Conservation (phyloP, 2,888 invertebrate genomes). For the Gisinianus flammeolus region DNA sequence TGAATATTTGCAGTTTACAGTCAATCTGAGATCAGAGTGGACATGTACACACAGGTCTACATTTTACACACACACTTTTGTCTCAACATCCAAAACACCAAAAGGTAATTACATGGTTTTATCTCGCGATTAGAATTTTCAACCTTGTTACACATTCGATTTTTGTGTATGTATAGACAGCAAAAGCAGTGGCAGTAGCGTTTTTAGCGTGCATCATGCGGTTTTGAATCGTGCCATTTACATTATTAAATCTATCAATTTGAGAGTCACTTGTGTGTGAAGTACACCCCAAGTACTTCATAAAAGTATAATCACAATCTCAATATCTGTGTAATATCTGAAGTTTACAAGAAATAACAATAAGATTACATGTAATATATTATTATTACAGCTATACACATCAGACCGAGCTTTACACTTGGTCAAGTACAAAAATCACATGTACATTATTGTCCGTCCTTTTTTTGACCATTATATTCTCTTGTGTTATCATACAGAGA, state of each 20-base stretch:
- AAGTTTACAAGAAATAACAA: no score
- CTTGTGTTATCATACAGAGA: neutral
- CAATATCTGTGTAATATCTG: no score
- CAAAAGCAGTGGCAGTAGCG: no score
- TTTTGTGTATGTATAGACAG: neutral
- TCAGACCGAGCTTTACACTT: neutral
- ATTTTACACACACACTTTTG: no score
- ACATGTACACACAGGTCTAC: no score
- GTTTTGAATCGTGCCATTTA: constrained; percentile 29
- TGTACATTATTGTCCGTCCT: neutral
- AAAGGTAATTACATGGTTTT: constrained; percentile 35
- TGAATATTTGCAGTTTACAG: no score
- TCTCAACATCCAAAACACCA: neutral
- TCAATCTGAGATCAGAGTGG: no score
- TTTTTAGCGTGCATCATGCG: constrained; percentile 26
- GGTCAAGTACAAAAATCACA: constrained; percentile 30
- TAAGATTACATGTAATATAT: no score
- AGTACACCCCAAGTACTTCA: neutral
- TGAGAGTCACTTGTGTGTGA: neutral
- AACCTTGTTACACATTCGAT: constrained; percentile 36
- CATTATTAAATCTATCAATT: constrained; percentile 34
- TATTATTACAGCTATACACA: no score
- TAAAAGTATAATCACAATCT: neutral
- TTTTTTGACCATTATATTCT: constrained; percentile 5
- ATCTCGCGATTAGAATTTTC: constrained; percentile 28